Conservation (phyloP, 2,113 vertebrate genomes). For the Chiloscyllium plagiosum region DNA sequence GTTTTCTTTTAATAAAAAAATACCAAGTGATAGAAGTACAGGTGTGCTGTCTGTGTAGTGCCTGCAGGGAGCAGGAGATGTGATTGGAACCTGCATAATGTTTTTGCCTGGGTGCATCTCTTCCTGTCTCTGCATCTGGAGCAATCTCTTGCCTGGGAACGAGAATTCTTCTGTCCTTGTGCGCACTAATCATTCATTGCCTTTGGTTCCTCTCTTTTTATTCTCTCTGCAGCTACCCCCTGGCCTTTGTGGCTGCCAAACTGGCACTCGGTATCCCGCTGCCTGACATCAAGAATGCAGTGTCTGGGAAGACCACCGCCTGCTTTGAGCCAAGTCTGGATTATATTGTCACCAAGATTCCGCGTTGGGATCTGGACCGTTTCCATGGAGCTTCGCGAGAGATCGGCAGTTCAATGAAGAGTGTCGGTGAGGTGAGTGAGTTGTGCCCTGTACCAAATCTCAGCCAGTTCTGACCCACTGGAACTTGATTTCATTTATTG, state of each 20-base stretch:
- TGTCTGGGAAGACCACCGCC: slow-evolving; percentile 83
- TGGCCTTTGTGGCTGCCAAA: slow-evolving; percentile 91
- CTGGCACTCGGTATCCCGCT: slow-evolving; percentile 83
- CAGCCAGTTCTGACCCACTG: no score
- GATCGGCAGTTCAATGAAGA: slow-evolving; percentile 93
- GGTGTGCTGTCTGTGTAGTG: background rate
- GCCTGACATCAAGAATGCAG: slow-evolving; percentile 83
- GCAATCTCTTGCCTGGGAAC: background rate
- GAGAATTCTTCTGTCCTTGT: background rate
- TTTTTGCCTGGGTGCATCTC: background rate
- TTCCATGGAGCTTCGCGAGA: slow-evolving; percentile 75
- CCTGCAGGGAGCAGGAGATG: background rate
- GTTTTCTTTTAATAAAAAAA: background rate
- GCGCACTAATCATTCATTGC: background rate
- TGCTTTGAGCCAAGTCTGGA: slow-evolving; percentile 94
- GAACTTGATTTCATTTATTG: background rate
- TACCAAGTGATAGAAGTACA: background rate
- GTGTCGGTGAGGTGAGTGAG: slow-evolving; percentile 80
- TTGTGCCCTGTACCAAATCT: background rate
- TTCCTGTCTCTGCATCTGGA: background rate
- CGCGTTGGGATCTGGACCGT: slow-evolving; percentile 89
- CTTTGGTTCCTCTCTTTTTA: background rate
- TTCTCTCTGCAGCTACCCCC: slow-evolving; percentile 66
- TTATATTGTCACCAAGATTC: slow-evolving; percentile 90
- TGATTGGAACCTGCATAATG: background rate